Evolutionary conservation across 2,113 vertebrate species (phyloP).

Genomic region (Seriola aureovittata): DNA sequence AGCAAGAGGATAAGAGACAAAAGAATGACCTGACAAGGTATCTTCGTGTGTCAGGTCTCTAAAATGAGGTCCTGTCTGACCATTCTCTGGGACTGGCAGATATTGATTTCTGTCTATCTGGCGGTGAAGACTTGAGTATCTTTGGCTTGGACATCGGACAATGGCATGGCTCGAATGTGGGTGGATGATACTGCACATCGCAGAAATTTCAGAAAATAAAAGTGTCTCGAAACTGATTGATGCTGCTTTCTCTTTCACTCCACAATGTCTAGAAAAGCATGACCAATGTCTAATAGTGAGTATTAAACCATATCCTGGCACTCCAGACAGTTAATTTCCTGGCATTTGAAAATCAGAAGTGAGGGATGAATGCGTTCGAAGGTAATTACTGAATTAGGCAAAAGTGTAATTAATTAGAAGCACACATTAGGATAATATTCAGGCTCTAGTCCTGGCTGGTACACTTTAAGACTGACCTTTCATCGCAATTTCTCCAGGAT

Average conservation of each 20-base stretch:
- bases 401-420: conserved; percentile 37
- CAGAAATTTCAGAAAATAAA: conserved; percentile 33
- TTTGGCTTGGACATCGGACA: conserved; percentile 49
- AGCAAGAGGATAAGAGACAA: conserved; percentile 44
- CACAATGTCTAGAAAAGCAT: neutral
- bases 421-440: conserved; percentile 19
- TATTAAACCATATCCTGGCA: conserved; percentile 10
- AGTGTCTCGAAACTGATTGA: conserved; percentile 47
- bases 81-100: conserved; percentile 49
- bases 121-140: conserved; percentile 43
- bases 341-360: conserved; percentile 12
- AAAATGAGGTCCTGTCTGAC: conserved; percentile 29
- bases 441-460: conserved; percentile 2
- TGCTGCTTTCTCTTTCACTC: conserved; percentile 31
- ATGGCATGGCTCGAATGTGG: conserved; percentile 23
- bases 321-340: conserved; percentile 6
- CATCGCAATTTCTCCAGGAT: conserved; percentile 19
- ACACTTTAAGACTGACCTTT: conserved; percentile 39
- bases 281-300: conserved; percentile 3
- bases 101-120: conserved; percentile 67
- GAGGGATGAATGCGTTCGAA: conserved; percentile 15
- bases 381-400: conserved; percentile 40
- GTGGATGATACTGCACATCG: conserved; percentile 45
- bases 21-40: conserved; percentile 23
- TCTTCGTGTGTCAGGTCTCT: conserved; percentile 53